phyloP scores from a whole-genome alignment of 2,888 invertebrate genomes.

The Neoitamus cyanurus region DNA sequence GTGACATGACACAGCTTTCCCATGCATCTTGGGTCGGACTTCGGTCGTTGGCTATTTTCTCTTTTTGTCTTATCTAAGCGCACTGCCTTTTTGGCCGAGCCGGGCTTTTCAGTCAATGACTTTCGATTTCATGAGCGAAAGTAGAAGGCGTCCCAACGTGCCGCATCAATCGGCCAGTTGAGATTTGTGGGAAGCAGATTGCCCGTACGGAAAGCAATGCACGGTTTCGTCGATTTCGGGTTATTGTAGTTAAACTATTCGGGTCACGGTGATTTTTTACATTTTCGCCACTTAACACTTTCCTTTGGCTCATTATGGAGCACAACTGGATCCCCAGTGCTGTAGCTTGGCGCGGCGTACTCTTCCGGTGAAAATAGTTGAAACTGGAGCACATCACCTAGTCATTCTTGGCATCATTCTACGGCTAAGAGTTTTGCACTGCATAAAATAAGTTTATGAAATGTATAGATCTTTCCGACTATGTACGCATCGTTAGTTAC shows the following conservation, averaged over 20 bases:
- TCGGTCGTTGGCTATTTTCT: not conserved
- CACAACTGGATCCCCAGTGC: not conserved
- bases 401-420: not conserved
- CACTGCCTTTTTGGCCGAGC: not conserved
- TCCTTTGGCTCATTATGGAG: not conserved
- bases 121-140: slow-evolving; percentile 65
- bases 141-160: slow-evolving; percentile 51
- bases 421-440: no score
- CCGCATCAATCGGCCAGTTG: not conserved
- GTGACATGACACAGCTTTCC: not conserved
- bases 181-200: not conserved
- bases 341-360: not conserved
- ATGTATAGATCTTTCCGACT: no score
- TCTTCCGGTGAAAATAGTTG: not conserved
- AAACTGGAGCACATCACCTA: not conserved
- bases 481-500: no score
- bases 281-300: not conserved
- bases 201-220: not conserved
- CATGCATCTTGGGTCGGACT: not conserved
- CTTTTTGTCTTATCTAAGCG: slow-evolving; percentile 22
- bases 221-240: not conserved
- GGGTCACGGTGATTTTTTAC: slow-evolving; percentile 1
- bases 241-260: not conserved
- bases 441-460: no score
- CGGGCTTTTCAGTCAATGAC: slow-evolving; percentile 57